Base-by-base conservation (phyloP, 2,113 vertebrate species). In the Lonchura striata region DNA sequence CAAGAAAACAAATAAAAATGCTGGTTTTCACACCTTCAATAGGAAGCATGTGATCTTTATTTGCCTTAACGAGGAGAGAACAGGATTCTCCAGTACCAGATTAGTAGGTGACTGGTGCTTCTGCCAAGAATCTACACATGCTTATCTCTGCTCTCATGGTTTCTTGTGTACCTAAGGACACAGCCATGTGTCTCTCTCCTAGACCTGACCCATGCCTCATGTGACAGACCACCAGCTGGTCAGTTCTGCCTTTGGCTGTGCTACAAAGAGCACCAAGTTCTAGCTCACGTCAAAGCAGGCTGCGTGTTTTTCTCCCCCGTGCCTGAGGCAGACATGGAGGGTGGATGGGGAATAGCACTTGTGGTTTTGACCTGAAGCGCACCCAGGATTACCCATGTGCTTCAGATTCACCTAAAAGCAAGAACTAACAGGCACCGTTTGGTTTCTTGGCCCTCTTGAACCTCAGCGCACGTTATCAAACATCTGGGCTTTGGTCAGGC, bases 81-180 rank as follows among this genome's bases (percentile, higher is more conserved):
- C 2, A 10, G 18, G 18, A 60, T 15, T 59, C 30, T 68, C 15
- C 16, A 3, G 31, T 41, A 47, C 7, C 8, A 9, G 12, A 5
- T 65, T 66, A 53, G 10, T 27, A 57, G n/a, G 19, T 24, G 35
- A 77, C 23, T 19, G 9, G 13, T n/a, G 57, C 41, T 60, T 54
- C 19, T 35, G 33, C 9, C 0, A 0, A 28, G n/a, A 88, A 39
- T 15, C 27, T 28, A 5, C 13, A 16, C 0, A 0, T 13, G 11
- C 21, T 3, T 17, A 85, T 47, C 22, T 15, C 1, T 19, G 33
- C 10, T 37, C 5, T 37, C 60, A 8, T 23, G 24, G 17, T 6
- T 70, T 47, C 22, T 22, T 25, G 28, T 7, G 9, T 63, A 50
- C 11, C 25, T 37, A 15, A 75, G 27, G 11, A 64, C 22, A 37